These are phyloP conservation scores for Rostratula benghalensis DNA, from an alignment of 2,113 vertebrate species.

Conservation along the genomic window DNA sequence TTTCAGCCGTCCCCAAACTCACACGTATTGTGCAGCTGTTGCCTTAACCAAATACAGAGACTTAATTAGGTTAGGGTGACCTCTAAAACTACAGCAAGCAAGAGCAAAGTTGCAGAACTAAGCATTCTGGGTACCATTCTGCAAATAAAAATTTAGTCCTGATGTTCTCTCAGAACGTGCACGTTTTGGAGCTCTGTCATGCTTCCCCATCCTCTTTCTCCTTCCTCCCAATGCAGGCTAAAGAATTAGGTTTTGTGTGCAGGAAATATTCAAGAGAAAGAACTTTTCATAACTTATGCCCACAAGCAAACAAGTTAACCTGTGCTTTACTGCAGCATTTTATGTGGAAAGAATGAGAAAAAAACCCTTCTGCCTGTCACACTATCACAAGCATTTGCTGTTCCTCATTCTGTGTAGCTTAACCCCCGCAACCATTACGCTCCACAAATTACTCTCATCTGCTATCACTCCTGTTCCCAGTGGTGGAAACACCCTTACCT, in stretches of 20 bases:
- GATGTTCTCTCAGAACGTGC: not conserved
- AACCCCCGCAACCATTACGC: not conserved
- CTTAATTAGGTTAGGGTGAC: conserved; percentile 43
- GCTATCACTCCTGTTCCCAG: not conserved
- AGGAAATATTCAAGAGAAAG: not conserved
- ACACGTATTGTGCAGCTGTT: conserved; percentile 14
- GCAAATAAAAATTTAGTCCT: not conserved
- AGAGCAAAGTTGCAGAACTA: not conserved
- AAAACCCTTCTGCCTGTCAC: not conserved
- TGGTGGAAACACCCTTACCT: not conserved
- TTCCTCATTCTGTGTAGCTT: not conserved
- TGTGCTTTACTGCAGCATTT: not conserved
- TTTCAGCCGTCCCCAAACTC: not conserved
- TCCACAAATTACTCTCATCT: fast-evolving
- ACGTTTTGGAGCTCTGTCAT: not conserved
- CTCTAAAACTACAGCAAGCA: not conserved
- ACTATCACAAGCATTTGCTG: not conserved
- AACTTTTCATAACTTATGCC: not conserved
- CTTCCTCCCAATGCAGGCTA: not conserved
- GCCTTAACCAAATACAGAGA: conserved; percentile 19
- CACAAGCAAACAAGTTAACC: not conserved
- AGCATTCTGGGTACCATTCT: not conserved
- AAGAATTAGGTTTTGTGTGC: not conserved
- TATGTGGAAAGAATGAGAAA: not conserved
- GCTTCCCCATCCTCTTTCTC: not conserved